Evolutionary conservation across 2,113 vertebrate genomes (phyloP).

Genomic region (Chiloscyllium plagiosum): DNA sequence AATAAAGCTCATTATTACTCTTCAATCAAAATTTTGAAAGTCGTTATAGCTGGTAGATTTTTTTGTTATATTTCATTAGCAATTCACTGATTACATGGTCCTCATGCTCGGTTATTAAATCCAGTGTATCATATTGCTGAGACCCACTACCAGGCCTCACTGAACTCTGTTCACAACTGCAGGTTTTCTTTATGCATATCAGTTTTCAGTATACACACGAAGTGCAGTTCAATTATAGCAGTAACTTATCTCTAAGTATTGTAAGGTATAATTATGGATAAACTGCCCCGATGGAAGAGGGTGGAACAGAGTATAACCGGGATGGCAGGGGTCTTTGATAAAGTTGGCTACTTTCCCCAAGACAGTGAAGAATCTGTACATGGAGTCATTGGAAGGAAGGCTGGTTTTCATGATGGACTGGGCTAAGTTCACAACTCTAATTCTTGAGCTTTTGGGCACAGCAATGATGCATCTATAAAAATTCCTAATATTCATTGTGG

Average conservation of each 20-base stretch:
- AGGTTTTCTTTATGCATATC: neutral
- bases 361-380: too few species aligned
- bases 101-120: neutral
- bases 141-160: neutral
- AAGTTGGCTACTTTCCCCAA: too few species aligned
- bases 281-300: neutral
- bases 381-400: too few species aligned
- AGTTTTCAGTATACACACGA: constrained; percentile 3
- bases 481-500: too few species aligned
- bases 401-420: too few species aligned
- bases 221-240: neutral
- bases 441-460: too few species aligned
- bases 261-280: neutral
- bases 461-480: too few species aligned
- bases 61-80: neutral
- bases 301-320: too few species aligned
- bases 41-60: neutral
- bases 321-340: too few species aligned
- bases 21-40: constrained; percentile 18
- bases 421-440: too few species aligned
- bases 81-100: neutral
- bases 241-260: too few species aligned
- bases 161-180: constrained; percentile 6
- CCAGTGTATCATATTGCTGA: neutral
- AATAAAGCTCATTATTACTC: neutral